phyloP scores from a whole-genome alignment of 2,888 invertebrate species.

The Drosophila macrospina region DNA sequence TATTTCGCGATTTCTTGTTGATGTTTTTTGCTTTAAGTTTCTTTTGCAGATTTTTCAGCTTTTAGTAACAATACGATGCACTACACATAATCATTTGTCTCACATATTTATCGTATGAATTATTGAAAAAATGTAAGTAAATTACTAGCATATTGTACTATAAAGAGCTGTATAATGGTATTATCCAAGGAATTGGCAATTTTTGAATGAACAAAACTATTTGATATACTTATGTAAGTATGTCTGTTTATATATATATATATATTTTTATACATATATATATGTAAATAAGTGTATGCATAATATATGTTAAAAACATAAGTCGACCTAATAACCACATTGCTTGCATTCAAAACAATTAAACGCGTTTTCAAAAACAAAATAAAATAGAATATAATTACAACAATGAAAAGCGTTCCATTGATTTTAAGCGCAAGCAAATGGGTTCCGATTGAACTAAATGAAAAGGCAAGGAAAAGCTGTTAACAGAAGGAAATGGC shows the following conservation, averaged over 20 bases:
- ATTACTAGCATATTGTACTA: slow-evolving; percentile 70
- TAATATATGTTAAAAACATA: slow-evolving; percentile 26
- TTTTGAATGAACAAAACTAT: slow-evolving; percentile 50
- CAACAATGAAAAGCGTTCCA: slow-evolving; percentile 52
- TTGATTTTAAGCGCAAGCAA: slow-evolving; percentile 57
- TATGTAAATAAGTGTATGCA: slow-evolving; percentile 11
- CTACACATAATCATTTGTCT: slow-evolving; percentile 45
- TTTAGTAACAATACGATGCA: slow-evolving; percentile 42
- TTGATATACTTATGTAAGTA: slow-evolving; percentile 14
- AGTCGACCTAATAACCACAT: slow-evolving; percentile 32
- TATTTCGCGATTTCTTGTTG: slow-evolving; percentile 31
- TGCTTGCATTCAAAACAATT: slow-evolving; percentile 54
- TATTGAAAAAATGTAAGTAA: slow-evolving; percentile 57
- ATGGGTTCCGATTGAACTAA: slow-evolving; percentile 42
- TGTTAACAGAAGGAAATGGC: slow-evolving; percentile 41
- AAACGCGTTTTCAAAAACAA: slow-evolving; percentile 48
- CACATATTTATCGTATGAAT: slow-evolving; percentile 26
- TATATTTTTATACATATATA: neutral
- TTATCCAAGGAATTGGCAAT: slow-evolving; percentile 60
- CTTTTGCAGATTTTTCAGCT: slow-evolving; percentile 30
- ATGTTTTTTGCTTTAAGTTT: slow-evolving; percentile 19
- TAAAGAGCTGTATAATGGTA: slow-evolving; percentile 55
- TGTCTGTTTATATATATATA: slow-evolving; percentile 13
- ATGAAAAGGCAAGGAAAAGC: slow-evolving; percentile 54
- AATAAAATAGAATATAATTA: slow-evolving; percentile 52